Evolutionary conservation across 2,797 vertebrate species (phyloP).

Genomic region (Diplodus sargus): DNA sequence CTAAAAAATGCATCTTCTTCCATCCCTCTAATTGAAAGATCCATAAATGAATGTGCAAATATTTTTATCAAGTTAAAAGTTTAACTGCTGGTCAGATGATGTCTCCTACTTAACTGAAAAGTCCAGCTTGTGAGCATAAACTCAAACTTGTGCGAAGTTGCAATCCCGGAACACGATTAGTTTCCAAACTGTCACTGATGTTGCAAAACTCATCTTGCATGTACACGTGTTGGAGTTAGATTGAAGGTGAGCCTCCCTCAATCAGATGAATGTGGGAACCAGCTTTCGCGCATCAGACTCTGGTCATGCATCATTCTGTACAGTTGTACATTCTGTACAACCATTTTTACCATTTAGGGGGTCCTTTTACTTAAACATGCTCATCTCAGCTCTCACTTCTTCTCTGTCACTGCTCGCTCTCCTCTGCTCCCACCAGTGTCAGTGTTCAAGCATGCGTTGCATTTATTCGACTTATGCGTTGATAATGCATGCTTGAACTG

Average conservation of each 20-base stretch:
- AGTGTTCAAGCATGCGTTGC: conserved; percentile 45
- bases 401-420: conserved; percentile 12
- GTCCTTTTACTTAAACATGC: not conserved
- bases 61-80: no score
- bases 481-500: conserved; percentile 55
- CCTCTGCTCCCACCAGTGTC: conserved; percentile 41
- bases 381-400: conserved; percentile 10
- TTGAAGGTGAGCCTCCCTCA: not conserved
- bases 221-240: not conserved
- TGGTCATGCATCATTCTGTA: not conserved
- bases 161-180: not conserved
- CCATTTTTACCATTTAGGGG: not conserved
- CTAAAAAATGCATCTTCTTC: no score
- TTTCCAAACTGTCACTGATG: not conserved
- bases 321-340: no score
- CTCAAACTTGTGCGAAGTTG: no score
- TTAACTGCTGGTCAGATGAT: no score
- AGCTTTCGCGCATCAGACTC: not conserved
- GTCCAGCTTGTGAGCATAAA: not conserved
- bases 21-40: not conserved
- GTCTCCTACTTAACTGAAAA: not conserved
- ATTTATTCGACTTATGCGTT: conserved; percentile 47
- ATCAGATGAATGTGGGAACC: not conserved
- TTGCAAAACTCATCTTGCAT: not conserved
- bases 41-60: not conserved